Evolutionary conservation across 2,113 vertebrate genomes (phyloP).

Genomic region (Podarcis muralis): DNA sequence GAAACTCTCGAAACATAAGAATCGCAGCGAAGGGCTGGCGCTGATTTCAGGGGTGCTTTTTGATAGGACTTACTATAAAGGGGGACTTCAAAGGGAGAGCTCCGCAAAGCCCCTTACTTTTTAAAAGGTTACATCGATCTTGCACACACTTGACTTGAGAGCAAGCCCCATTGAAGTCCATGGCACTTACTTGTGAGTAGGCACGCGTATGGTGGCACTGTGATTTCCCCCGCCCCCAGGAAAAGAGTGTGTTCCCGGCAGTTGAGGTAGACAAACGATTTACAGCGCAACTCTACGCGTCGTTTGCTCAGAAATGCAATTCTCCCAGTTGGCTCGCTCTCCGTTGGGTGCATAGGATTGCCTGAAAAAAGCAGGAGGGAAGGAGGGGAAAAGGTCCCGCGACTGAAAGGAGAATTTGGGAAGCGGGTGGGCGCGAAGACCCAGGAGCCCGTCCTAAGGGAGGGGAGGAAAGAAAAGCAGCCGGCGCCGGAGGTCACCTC

Average conservation of each 20-base stretch:
- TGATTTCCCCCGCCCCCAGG: too few relatives aligned
- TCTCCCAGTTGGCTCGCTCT: not conserved
- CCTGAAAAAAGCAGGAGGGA: not conserved
- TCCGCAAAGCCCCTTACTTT: not conserved
- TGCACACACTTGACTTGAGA: not conserved
- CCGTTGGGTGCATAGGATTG: not conserved
- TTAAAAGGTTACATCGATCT: not conserved
- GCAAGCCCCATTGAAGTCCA: not conserved
- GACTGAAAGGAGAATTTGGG: not conserved
- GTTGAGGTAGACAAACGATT: not conserved
- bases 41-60: not conserved
- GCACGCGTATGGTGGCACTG: too few relatives aligned
- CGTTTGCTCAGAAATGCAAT: not conserved
- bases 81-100: not conserved
- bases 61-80: too few relatives aligned
- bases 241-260: too few relatives aligned
- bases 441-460: not conserved
- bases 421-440: not conserved
- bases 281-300: not conserved
- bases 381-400: not conserved
- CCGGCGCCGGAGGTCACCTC: constrained; percentile 4
- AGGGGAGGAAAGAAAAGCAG: too few relatives aligned
- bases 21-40: too few relatives aligned
- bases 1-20: not conserved
- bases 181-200: not conserved